These are phyloP conservation scores for Platorchestia sp. DNA, from an alignment of 1,140 invertebrate genomes.

Conservation along the genomic window DNA sequence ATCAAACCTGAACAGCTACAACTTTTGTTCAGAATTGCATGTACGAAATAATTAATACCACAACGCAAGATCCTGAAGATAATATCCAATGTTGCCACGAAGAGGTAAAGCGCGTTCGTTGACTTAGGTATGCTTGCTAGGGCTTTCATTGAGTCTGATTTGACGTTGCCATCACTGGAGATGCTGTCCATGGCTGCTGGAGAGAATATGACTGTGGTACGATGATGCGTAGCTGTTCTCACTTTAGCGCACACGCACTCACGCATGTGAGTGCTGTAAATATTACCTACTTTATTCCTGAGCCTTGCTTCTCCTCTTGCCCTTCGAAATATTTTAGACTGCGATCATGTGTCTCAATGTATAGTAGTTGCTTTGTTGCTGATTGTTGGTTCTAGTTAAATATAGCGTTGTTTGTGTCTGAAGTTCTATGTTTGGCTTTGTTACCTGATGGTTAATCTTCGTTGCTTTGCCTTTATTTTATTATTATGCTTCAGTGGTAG, in stretches of 20 bases:
- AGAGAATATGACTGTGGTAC: neutral
- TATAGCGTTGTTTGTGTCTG: neutral
- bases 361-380: neutral
- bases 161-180: neutral
- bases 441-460: neutral
- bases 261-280: neutral
- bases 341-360: neutral
- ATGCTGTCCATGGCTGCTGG: neutral
- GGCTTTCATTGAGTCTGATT: neutral
- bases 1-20: neutral
- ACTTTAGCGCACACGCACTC: neutral
- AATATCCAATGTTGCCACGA: neutral
- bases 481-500: neutral
- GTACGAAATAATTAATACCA: neutral
- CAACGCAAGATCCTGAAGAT: neutral
- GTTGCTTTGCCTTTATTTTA: neutral
- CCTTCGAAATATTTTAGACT: neutral
- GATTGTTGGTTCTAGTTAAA: neutral
- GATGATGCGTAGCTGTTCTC: neutral
- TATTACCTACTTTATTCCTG: neutral
- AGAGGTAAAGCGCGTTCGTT: neutral
- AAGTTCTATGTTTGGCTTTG: neutral
- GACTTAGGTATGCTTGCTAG: neutral
- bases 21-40: neutral
- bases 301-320: neutral